Base-by-base conservation (phyloP, 2,888 invertebrate genomes). In the Allophyes oxyacanthae region DNA sequence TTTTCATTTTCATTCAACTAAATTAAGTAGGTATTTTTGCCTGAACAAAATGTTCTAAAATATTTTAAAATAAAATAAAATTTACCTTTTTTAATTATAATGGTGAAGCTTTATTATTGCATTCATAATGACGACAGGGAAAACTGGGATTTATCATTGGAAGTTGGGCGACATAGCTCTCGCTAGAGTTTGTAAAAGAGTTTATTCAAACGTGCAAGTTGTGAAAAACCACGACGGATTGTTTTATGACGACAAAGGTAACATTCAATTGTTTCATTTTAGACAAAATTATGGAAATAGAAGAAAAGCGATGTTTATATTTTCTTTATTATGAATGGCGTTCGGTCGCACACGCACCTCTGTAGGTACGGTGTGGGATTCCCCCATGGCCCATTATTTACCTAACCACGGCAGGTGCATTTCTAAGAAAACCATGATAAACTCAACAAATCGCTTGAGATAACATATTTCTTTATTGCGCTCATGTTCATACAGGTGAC, bases 241-340 rank as follows among this genome's bases (percentile, higher is more conserved):
- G 59, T 93, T 94, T 83, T 86, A 85, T 59, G 93, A 90, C 34
- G 79, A 90, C 30, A 93, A 91, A 88, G 91, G 93, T 92, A 72
- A 54, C 58, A 59, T 66, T 64, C 68, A 51, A 46, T 56, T 51
- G 46, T 58, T 60, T 69, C 46, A 20, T n/a, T 46, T 44, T 37
- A 64, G 26, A 40, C 28, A 48, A 28, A 50, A 58, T 30, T 56
- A 50, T 36, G 26, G 15, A 11, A 38, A 32, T 37, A 51, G 43
- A 68, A 45, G 41, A 43, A 55, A 30, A 15, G 42, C 28, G n/a
- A 13, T 55, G 70, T 68, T 66, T 66, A 63, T 64, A 44, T 48
- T 44, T 38, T 28, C 38, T 43, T 14, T 63, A 15, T 40, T 13
- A 15, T 32, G 25, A 48, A 38, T 58, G n/a, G n/a, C n/a, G n/a